Conservation (phyloP, 2,797 vertebrate species). For the Macropus fuliginosus region DNA sequence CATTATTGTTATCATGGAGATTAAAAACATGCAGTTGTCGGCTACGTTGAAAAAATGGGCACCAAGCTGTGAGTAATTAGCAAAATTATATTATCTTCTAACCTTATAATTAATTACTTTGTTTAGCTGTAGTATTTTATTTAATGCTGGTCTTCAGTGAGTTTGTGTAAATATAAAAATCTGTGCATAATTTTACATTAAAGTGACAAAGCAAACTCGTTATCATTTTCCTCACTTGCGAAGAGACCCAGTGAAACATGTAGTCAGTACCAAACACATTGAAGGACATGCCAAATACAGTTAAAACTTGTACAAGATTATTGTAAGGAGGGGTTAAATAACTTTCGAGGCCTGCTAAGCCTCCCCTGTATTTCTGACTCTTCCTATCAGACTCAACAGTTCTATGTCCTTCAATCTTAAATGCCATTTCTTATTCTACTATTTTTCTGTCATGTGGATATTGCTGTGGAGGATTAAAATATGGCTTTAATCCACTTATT, state of each 20-base stretch:
- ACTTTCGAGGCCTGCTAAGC: not conserved
- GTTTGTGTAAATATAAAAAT: conserved; percentile 60
- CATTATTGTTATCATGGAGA: conserved; percentile 84
- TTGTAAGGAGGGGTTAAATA: not conserved
- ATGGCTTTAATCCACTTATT: not conserved
- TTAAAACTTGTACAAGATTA: not conserved
- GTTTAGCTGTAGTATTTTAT: conserved; percentile 70
- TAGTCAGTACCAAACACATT: not conserved
- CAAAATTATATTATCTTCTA: conserved; percentile 84
- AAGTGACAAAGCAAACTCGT: conserved; percentile 50
- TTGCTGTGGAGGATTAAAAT: not conserved
- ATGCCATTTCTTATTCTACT: not conserved
- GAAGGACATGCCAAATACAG: not conserved
- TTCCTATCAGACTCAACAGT: not conserved
- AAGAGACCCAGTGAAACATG: conserved; percentile 13
- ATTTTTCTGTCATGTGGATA: not conserved
- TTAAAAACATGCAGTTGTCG: conserved; percentile 83
- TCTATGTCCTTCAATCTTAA: conserved; percentile 5
- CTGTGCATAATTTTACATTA: conserved; percentile 56
- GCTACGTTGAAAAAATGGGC: conserved; percentile 79
- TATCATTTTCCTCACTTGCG: conserved; percentile 23
- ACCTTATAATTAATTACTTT: conserved; percentile 81
- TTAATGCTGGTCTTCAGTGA: conserved; percentile 56
- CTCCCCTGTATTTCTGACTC: not conserved
- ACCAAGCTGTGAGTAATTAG: conserved; percentile 86